These are phyloP conservation scores for Murina feae DNA, from an alignment of 2,113 vertebrate species.

Conservation along the genomic window DNA sequence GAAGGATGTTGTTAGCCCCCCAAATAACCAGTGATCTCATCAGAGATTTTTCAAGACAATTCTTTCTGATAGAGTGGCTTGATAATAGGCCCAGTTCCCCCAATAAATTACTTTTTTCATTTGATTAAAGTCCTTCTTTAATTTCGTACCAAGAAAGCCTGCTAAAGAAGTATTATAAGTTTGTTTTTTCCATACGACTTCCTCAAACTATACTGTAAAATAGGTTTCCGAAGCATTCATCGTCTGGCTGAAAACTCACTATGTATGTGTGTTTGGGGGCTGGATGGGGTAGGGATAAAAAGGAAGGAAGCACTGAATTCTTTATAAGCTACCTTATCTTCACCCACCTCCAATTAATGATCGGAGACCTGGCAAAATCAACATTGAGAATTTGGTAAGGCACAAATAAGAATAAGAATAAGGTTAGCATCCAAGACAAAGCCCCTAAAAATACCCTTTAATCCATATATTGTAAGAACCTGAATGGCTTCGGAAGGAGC, in stretches of 20 bases:
- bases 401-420: too few relatives aligned
- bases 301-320: background rate
- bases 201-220: background rate
- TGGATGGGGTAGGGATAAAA: background rate
- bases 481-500: background rate
- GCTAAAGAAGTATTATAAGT: background rate
- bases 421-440: background rate
- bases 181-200: background rate
- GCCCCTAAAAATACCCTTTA: background rate
- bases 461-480: background rate
- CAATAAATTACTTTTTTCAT: background rate
- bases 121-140: conserved; percentile 43
- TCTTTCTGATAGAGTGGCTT: background rate
- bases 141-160: background rate
- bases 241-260: background rate
- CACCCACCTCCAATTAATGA: background rate
- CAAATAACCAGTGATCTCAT: background rate
- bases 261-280: background rate
- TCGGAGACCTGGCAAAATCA: background rate
- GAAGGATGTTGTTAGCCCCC: background rate
- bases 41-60: background rate
- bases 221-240: background rate
- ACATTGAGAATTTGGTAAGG: background rate
- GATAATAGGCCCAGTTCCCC: background rate
- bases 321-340: background rate